These are phyloP conservation scores for Tipula unca DNA, from an alignment of 2,888 invertebrate genomes.

Conservation along the genomic window DNA sequence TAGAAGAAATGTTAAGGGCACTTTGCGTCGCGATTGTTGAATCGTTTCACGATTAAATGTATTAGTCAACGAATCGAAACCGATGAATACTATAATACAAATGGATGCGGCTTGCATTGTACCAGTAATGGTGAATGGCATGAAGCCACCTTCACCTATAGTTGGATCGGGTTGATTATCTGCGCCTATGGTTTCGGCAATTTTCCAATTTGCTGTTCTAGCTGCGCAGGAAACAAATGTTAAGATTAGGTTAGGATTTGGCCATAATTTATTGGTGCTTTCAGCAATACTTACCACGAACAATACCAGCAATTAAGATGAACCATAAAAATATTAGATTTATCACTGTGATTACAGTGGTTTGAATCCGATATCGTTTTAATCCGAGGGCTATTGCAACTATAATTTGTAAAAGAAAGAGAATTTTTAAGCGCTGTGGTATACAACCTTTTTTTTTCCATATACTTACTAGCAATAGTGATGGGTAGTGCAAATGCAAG, in stretches of 20 bases:
- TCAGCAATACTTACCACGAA: constrained; percentile 41
- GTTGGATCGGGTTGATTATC: background rate
- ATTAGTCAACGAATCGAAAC: constrained; percentile 80
- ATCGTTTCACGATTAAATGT: constrained; percentile 44
- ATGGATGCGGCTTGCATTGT: constrained; percentile 70
- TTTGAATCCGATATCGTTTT: constrained; percentile 66
- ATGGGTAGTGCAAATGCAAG: constrained; percentile 60
- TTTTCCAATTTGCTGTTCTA: background rate
- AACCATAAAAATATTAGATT: constrained; percentile 66
- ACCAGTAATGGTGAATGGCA: constrained; percentile 69
- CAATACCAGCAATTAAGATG: constrained; percentile 61
- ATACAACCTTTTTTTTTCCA: background rate
- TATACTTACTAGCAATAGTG: constrained; percentile 51
- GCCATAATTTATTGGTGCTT: too few species aligned
- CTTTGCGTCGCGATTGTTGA: constrained; percentile 32
- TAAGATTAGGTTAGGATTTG: background rate
- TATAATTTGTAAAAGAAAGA: constrained; percentile 33
- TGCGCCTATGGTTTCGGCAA: background rate
- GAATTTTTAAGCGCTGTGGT: background rate
- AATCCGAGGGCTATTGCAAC: constrained; percentile 66
- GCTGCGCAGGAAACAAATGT: background rate
- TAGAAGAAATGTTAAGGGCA: constrained; percentile 74
- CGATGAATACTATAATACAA: constrained; percentile 86
- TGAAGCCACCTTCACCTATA: constrained; percentile 75
- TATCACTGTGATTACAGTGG: constrained; percentile 65